Conservation (phyloP, 1,140 invertebrate genomes). For the Diorhabda elongata region DNA sequence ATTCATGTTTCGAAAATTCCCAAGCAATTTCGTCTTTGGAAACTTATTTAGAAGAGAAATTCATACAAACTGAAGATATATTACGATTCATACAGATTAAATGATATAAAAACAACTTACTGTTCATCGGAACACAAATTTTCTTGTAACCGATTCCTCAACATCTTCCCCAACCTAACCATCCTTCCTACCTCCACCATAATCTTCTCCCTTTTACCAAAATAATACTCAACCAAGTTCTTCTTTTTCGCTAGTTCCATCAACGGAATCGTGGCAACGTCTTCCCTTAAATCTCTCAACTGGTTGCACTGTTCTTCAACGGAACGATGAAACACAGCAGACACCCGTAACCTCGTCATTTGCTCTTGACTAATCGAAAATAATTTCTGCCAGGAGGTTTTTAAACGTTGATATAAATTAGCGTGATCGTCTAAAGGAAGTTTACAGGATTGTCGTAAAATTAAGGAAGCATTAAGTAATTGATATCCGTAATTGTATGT, state of each 20-base stretch:
- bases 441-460: slow-evolving; percentile 69
- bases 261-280: slow-evolving; percentile 48
- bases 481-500: slow-evolving; percentile 78
- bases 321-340: slow-evolving; percentile 70
- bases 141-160: slow-evolving; percentile 65
- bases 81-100: too few species aligned
- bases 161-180: slow-evolving; percentile 63
- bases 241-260: slow-evolving; percentile 41
- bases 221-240: slow-evolving; percentile 49
- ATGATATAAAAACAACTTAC: slow-evolving; percentile 19
- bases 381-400: slow-evolving; percentile 66
- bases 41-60: too few species aligned
- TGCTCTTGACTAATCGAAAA: slow-evolving; percentile 71
- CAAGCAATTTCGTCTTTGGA: too few species aligned
- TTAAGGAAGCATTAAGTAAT: slow-evolving; percentile 67
- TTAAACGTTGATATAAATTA: slow-evolving; percentile 53
- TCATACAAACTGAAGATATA: too few species aligned
- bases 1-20: too few species aligned
- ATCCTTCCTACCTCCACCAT: slow-evolving; percentile 70
- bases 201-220: slow-evolving; percentile 63
- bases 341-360: slow-evolving; percentile 69
- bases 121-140: slow-evolving; percentile 34
- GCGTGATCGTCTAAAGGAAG: slow-evolving; percentile 58
- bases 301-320: slow-evolving; percentile 66
- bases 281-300: slow-evolving; percentile 54